phyloP scores from a whole-genome alignment of 2,888 invertebrate genomes.

The Himalopsyche kuldschensis region DNA sequence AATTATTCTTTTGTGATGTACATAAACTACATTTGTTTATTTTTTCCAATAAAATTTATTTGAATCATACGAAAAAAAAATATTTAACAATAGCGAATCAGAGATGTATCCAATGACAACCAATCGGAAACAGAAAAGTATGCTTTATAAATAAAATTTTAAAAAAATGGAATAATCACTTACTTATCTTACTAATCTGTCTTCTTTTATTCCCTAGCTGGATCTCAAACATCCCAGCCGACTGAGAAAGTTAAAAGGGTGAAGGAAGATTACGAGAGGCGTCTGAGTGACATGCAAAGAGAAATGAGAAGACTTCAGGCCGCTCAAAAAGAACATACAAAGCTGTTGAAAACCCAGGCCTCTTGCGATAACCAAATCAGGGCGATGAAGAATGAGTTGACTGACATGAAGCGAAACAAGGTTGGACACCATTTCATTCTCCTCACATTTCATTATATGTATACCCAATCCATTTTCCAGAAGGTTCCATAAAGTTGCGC shows the following conservation, averaged over 20 bases:
- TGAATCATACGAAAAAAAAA: too few species aligned
- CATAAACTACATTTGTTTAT: too few species aligned
- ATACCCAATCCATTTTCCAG: too few species aligned
- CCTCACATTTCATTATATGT: background rate
- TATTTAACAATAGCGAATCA: too few species aligned
- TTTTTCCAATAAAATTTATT: too few species aligned
- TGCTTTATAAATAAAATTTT: too few species aligned
- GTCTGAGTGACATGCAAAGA: conserved; percentile 79
- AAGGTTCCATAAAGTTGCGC: too few species aligned
- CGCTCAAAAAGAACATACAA: conserved; percentile 86
- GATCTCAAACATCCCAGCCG: conserved; percentile 58
- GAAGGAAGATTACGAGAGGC: conserved; percentile 87
- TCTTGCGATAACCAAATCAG: conserved; percentile 76
- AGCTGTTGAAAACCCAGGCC: conserved; percentile 78
- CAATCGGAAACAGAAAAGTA: too few species aligned
- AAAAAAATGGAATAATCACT: too few species aligned
- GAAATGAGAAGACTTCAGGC: conserved; percentile 83
- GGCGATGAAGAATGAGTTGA: conserved; percentile 71
- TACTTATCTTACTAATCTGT: too few species aligned
- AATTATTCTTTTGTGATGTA: too few species aligned
- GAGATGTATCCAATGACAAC: too few species aligned
- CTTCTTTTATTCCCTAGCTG: conserved; percentile 13
- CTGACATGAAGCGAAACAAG: conserved; percentile 83
- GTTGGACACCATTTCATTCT: conserved; percentile 48
- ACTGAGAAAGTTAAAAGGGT: conserved; percentile 77